A percentile compares a stretch with the other conserved stretches of the same genome.
Conservation (phyloP, 30 jellyfish, hydroid and myxozoan species). For the Chironex yamaguchii region DNA sequence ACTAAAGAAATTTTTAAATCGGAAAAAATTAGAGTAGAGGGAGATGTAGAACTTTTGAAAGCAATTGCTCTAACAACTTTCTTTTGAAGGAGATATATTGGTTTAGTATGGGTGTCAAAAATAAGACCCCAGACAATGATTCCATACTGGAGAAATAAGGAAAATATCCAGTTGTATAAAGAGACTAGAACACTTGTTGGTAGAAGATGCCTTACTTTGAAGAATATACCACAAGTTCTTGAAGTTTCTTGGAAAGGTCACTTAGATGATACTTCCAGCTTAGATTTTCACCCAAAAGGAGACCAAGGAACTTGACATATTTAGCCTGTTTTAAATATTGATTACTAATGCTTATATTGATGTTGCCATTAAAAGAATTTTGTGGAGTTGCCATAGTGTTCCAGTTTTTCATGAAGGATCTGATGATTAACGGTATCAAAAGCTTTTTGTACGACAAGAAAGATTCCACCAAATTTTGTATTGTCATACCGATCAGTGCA, state of each 20-base stretch:
- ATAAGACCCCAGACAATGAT: slow-evolving; percentile 13
- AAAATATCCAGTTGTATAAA: too few relatives aligned
- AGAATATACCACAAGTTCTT: slow-evolving; percentile 2
- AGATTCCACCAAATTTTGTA: slow-evolving; percentile 29
- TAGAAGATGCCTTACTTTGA: slow-evolving; percentile 39
- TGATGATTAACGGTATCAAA: slow-evolving; percentile 59
- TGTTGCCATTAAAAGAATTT: slow-evolving; percentile 18
- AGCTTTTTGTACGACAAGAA: slow-evolving; percentile 54
- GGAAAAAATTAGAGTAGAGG: slow-evolving; percentile 24
- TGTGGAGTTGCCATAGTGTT: slow-evolving; percentile 39
- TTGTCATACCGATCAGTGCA: slow-evolving; percentile 54
- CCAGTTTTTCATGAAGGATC: slow-evolving; percentile 30
- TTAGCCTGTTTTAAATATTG: slow-evolving; percentile 17
- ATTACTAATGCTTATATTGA: slow-evolving; percentile 4
- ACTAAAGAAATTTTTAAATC: slow-evolving; percentile 31
- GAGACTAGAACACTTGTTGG: slow-evolving; percentile 37
- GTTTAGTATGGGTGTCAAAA: slow-evolving; percentile 13
- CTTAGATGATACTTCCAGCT: slow-evolving; percentile 14
- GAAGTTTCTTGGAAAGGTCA: slow-evolving; percentile 28
- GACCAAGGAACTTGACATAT: slow-evolving; percentile 26
- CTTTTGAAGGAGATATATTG: slow-evolving; percentile 32
- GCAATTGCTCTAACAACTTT: slow-evolving; percentile 42
- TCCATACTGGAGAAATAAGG: too few relatives aligned
- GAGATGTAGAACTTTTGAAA: slow-evolving; percentile 18
- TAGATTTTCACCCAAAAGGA: not conserved